phyloP scores from a whole-genome alignment of 2,797 vertebrate species.

The Anas acuta region DNA sequence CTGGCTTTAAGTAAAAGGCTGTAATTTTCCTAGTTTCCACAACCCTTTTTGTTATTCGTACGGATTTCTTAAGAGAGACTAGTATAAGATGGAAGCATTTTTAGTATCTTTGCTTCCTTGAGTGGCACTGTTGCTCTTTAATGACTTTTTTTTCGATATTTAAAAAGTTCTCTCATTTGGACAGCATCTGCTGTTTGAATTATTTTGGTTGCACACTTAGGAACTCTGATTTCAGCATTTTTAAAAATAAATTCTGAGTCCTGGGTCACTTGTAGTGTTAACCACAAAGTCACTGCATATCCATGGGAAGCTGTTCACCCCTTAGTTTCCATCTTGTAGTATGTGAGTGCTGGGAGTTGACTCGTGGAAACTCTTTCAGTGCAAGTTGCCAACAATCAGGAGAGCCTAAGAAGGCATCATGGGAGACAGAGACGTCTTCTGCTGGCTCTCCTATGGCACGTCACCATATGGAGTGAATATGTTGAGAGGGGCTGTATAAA shows the following conservation, averaged over 20 bases:
- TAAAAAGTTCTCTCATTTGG: neutral
- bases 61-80: neutral
- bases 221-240: neutral
- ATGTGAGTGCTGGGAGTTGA: neutral
- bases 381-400: neutral
- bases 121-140: neutral
- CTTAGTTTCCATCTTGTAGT: neutral
- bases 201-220: neutral
- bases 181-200: neutral
- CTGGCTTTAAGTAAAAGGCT: neutral
- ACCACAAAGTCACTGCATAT: neutral
- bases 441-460: neutral
- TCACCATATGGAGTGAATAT: neutral
- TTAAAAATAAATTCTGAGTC: neutral
- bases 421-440: neutral
- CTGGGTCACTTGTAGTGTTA: neutral
- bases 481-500: neutral
- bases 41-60: neutral
- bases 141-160: neutral
- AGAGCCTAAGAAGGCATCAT: neutral
- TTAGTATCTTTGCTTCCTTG: neutral
- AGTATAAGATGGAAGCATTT: neutral
- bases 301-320: neutral
- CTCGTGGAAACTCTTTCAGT: neutral
- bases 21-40: neutral